Conservation (phyloP, 2,797 vertebrate species). For the Gymnoscopelus microlampas region DNA sequence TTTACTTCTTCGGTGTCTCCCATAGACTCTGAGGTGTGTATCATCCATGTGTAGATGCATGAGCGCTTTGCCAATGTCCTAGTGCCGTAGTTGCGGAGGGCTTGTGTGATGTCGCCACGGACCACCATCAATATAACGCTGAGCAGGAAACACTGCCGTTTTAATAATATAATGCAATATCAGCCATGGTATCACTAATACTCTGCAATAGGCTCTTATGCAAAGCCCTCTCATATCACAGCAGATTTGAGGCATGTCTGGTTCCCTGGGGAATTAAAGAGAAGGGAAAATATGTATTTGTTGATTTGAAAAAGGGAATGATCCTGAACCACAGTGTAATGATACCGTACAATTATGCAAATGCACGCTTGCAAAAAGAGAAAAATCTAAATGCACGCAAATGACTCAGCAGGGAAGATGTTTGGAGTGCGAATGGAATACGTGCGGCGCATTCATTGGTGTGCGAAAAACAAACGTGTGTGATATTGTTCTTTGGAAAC, state of each 20-base stretch:
- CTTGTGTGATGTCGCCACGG: no score
- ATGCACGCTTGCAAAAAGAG: conserved; percentile 65
- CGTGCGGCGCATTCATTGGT: conserved; percentile 34
- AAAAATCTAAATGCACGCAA: conserved; percentile 30
- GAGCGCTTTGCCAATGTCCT: no score
- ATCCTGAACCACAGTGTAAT: conserved; percentile 68
- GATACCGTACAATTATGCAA: conserved; percentile 81
- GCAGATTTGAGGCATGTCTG: conserved; percentile 34
- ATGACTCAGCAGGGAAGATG: conserved; percentile 51
- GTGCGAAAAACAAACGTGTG: conserved; percentile 49
- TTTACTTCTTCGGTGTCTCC: no score
- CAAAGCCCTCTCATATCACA: conserved; percentile 42
- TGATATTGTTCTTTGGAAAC: conserved; percentile 62
- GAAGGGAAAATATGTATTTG: conserved; percentile 68
- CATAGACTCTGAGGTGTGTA: no score
- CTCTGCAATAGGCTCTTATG: conserved; percentile 24
- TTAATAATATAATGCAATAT: conserved; percentile 29
- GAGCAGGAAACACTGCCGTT: conserved; percentile 1
- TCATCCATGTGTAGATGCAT: no score
- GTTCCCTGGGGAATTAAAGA: conserved; percentile 48
- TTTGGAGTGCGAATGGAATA: conserved; percentile 47
- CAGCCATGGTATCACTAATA: conserved; percentile 19
- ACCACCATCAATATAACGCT: no score
- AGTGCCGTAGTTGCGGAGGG: no score
- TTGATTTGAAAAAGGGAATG: conserved; percentile 70